These are phyloP conservation scores for Odontocerum albicorne DNA, from an alignment of 2,888 invertebrate species.

Conservation along the genomic window DNA sequence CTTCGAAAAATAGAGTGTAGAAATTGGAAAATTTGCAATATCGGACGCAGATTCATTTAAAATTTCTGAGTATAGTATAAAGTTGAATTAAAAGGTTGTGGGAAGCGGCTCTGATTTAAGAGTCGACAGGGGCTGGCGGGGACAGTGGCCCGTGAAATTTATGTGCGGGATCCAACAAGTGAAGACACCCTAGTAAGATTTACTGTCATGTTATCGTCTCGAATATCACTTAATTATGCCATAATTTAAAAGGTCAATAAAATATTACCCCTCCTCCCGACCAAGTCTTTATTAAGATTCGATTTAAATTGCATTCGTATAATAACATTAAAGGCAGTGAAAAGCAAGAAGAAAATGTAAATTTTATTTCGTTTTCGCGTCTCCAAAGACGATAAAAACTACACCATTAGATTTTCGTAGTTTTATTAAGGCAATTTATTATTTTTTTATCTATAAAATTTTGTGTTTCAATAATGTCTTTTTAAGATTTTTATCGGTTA, in stretches of 20 bases:
- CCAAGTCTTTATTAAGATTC: not conserved
- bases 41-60: no score
- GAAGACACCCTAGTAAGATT: slow-evolving; percentile 22
- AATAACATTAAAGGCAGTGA: not conserved
- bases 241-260: slow-evolving; percentile 28
- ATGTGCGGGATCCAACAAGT: slow-evolving; percentile 16
- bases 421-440: not conserved
- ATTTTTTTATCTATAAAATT: not conserved
- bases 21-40: no score
- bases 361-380: not conserved
- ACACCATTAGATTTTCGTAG: not conserved
- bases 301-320: not conserved
- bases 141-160: slow-evolving; percentile 30
- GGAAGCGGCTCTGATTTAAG: no score
- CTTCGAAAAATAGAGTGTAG: no score
- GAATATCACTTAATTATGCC: slow-evolving; percentile 30
- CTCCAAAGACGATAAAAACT: no score
- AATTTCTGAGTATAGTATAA: no score
- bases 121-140: slow-evolving; percentile 18
- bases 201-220: slow-evolving; percentile 29
- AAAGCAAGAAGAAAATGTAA: not conserved
- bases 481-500: no score
- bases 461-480: no score
- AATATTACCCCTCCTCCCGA: slow-evolving; percentile 18
- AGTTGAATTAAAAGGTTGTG: no score